phyloP scores from a whole-genome alignment of 2,888 invertebrate genomes.

The Plagodis pulveraria region DNA sequence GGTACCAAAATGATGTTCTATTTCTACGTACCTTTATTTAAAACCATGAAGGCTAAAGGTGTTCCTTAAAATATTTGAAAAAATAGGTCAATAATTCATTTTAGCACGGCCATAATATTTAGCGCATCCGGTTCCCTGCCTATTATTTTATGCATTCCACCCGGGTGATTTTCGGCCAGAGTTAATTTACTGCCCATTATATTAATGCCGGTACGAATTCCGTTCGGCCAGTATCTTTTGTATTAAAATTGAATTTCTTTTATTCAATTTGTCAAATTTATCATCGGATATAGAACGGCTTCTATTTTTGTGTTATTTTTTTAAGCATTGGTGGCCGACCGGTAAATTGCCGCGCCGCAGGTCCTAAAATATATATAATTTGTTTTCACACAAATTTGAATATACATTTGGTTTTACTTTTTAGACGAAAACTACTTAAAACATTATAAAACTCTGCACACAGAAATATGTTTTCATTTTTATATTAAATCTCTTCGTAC shows the following conservation, averaged over 20 bases:
- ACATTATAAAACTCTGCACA: too few species aligned
- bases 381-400: too few species aligned
- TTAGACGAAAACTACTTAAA: too few species aligned
- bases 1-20: too few species aligned
- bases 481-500: too few species aligned
- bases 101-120: not conserved
- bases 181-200: conserved; percentile 65
- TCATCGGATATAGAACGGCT: conserved; percentile 45
- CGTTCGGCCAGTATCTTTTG: conserved; percentile 43
- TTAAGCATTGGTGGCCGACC: too few species aligned
- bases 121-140: conserved; percentile 17
- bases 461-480: too few species aligned
- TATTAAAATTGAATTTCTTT: conserved; percentile 61
- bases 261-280: conserved; percentile 60
- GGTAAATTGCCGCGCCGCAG: not conserved
- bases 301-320: conserved; percentile 41
- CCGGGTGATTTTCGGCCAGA: conserved; percentile 54
- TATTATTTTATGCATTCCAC: conserved; percentile 66
- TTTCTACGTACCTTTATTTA: too few species aligned
- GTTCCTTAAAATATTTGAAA: not conserved
- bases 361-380: not conserved
- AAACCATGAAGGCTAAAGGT: too few species aligned
- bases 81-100: not conserved
- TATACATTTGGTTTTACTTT: too few species aligned
- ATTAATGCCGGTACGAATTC: conserved; percentile 51